Percentiles rank a stretch among this genome's conserved stretches.
Evolutionary conservation across 2,888 invertebrate species (phyloP).

Genomic region (Terebella lapidaria): DNA sequence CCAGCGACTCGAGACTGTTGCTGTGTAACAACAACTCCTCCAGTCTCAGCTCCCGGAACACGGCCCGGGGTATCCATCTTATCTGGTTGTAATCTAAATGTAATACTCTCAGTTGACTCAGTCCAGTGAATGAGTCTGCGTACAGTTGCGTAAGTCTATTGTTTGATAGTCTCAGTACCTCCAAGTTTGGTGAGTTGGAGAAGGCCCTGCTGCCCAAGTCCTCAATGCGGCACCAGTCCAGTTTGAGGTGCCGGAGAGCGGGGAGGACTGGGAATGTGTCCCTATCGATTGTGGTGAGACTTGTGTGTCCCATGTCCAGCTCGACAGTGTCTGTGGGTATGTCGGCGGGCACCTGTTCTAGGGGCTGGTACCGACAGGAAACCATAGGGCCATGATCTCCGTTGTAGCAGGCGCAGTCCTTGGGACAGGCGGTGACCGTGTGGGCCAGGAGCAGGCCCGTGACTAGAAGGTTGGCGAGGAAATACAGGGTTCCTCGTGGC

Average conservation of each 20-base stretch:
- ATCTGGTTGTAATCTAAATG: slow-evolving; percentile 13
- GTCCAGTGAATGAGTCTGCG: slow-evolving; percentile 5
- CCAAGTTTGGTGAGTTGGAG: slow-evolving; percentile 10
- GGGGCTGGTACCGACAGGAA: slow-evolving; percentile 10
- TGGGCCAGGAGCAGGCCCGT: background rate
- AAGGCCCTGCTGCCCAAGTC: slow-evolving; percentile 9
- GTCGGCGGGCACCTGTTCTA: background rate
- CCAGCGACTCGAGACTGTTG: slow-evolving; percentile 3
- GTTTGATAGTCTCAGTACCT: slow-evolving; percentile 8
- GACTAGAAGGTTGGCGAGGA: background rate
- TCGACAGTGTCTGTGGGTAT: slow-evolving; percentile 17
- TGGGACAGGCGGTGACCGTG: background rate
- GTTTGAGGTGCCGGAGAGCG: slow-evolving; percentile 8
- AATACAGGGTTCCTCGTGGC: background rate
- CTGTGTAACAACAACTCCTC: slow-evolving; percentile 2
- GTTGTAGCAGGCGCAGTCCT: background rate
- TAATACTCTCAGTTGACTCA: slow-evolving; percentile 9
- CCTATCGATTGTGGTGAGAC: slow-evolving; percentile 1
- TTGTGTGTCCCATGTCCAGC: slow-evolving; percentile 12
- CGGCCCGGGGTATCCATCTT: slow-evolving; percentile 1
- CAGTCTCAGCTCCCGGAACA: slow-evolving; percentile 9
- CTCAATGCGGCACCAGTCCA: slow-evolving; percentile 11
- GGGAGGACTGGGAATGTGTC: slow-evolving; percentile 8
- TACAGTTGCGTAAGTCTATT: slow-evolving; percentile 13
- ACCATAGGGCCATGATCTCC: slow-evolving; percentile 4